Evolutionary conservation across 1,140 invertebrate genomes (phyloP).

Genomic region (Cydia fagiglandana): DNA sequence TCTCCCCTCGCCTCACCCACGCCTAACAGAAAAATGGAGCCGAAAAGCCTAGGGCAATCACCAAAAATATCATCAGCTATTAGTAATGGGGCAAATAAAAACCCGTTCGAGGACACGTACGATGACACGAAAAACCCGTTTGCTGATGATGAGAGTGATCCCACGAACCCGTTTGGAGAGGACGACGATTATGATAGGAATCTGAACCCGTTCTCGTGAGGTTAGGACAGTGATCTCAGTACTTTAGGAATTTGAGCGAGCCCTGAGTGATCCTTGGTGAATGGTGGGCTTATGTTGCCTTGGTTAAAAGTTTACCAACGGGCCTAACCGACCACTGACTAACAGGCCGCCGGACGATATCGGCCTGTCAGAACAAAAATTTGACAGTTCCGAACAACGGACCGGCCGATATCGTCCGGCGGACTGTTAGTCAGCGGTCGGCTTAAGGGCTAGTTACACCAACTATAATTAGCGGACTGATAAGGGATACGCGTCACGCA

Average conservation of each 20-base stretch:
- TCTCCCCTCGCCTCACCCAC: slow-evolving; percentile 46
- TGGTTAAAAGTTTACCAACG: no score
- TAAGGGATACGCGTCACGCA: no score
- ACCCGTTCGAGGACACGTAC: slow-evolving; percentile 81
- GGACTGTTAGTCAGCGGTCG: no score
- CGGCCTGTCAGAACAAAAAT: no score
- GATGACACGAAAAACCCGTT: slow-evolving; percentile 82
- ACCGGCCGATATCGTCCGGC: no score
- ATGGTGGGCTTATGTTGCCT: no score
- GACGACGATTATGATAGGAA: slow-evolving; percentile 83
- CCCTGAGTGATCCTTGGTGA: no score
- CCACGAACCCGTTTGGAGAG: slow-evolving; percentile 81
- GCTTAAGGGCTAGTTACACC: no score
- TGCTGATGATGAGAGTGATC: slow-evolving; percentile 67
- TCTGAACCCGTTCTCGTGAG: slow-evolving; percentile 82
- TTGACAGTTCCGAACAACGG: no score
- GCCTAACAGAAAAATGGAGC: slow-evolving; percentile 40
- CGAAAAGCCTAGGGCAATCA: slow-evolving; percentile 35
- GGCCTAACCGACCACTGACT: no score
- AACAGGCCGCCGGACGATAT: no score
- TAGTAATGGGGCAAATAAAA: slow-evolving; percentile 68
- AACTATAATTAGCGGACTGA: no score
- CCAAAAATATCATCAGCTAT: slow-evolving; percentile 70
- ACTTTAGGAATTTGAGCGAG: background rate
- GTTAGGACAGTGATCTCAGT: slow-evolving; percentile 20